A percentile compares a stretch with the other conserved stretches of the same genome.
These are phyloP conservation scores for Myrmecobius fasciatus DNA, from an alignment of 2,113 vertebrate genomes.

Conservation along the genomic window DNA sequence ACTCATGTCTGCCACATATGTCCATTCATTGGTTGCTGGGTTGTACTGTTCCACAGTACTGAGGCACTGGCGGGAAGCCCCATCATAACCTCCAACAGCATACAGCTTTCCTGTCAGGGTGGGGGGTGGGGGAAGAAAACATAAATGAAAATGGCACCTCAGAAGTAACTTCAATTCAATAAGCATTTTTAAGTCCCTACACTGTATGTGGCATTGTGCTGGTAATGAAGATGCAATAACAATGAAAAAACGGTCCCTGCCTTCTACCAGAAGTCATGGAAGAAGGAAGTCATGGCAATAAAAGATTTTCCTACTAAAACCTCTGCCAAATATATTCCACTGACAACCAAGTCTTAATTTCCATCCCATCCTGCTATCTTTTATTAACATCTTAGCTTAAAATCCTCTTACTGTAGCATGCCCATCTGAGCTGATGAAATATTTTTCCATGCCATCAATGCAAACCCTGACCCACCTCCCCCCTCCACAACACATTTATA, in stretches of 20 bases:
- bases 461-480: not conserved
- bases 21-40: slow-evolving; percentile 93
- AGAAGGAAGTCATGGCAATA: not conserved
- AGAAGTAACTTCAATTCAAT: not conserved
- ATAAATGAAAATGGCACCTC: not conserved
- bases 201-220: not conserved
- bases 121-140: slow-evolving; percentile 66
- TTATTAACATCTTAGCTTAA: not conserved
- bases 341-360: not conserved
- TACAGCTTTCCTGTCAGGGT: slow-evolving; percentile 91
- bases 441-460: not conserved
- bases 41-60: slow-evolving; percentile 96
- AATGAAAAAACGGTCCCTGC: not conserved
- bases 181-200: not conserved
- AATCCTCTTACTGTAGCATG: not conserved
- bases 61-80: slow-evolving; percentile 96
- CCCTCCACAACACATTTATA: not conserved
- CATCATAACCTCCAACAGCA: slow-evolving; percentile 96
- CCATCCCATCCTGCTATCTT: not conserved
- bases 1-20: slow-evolving; percentile 95
- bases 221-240: not conserved
- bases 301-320: not conserved
- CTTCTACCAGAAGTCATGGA: not conserved
- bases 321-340: not conserved
- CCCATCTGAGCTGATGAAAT: not conserved